Conservation (phyloP, 2,797 vertebrate genomes). For the Sebastes oblongus region DNA sequence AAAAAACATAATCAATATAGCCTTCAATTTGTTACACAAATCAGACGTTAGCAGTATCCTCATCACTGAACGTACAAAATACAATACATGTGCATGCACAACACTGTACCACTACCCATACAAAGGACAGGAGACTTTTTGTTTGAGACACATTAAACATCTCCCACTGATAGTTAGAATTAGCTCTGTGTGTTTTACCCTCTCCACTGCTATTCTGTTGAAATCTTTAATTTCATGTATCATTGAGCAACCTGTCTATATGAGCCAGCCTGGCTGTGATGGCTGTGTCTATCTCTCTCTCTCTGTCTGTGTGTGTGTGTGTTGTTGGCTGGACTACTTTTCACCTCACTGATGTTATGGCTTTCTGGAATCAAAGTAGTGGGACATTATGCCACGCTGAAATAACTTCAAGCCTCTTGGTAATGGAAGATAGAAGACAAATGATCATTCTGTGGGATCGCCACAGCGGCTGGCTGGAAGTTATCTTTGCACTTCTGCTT, state of each 20-base stretch:
- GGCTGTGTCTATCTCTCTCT: slow-evolving; percentile 11
- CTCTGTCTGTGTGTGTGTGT: not conserved
- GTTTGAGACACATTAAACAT: slow-evolving; percentile 61
- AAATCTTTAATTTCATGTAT: slow-evolving; percentile 85
- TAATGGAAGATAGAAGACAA: slow-evolving; percentile 61
- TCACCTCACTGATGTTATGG: slow-evolving; percentile 62
- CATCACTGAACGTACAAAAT: not conserved
- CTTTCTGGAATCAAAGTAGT: slow-evolving; percentile 57
- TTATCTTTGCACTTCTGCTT: slow-evolving; percentile 5
- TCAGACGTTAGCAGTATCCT: slow-evolving; percentile 6
- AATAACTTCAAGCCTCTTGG: slow-evolving; percentile 52
- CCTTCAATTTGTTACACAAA: slow-evolving; percentile 59
- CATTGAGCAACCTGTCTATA: slow-evolving; percentile 80
- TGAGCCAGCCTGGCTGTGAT: slow-evolving; percentile 60
- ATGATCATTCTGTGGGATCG: slow-evolving; percentile 32
- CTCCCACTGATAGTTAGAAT: slow-evolving; percentile 60
- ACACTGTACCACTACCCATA: not conserved
- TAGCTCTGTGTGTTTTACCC: slow-evolving; percentile 70
- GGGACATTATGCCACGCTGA: slow-evolving; percentile 53
- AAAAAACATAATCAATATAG: slow-evolving; percentile 70
- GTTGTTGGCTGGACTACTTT: slow-evolving; percentile 54
- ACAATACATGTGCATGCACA: not conserved
- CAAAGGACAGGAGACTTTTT: slow-evolving; percentile 2
- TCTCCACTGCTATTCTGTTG: slow-evolving; percentile 64
- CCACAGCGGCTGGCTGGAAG: slow-evolving; percentile 13